These are phyloP conservation scores for Rhingia campestris DNA, from an alignment of 2,888 invertebrate genomes.

Conservation along the genomic window DNA sequence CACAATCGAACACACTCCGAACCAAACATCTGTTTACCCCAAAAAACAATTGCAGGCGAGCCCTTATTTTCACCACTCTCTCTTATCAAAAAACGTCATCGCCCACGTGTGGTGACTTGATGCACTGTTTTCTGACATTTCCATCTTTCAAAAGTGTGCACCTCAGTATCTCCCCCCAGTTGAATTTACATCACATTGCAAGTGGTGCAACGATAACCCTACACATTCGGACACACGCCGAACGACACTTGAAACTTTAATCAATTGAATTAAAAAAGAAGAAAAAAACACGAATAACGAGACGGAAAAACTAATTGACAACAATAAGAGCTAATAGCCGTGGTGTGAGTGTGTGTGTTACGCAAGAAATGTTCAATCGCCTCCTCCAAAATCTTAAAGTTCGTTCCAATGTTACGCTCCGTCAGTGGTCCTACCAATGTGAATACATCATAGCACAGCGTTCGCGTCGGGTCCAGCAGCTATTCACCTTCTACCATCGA, in stretches of 20 bases:
- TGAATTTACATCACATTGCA: slow-evolving; percentile 7
- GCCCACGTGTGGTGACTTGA: slow-evolving; percentile 37
- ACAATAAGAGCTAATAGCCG: slow-evolving; percentile 26
- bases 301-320: slow-evolving; percentile 21
- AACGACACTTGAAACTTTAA: slow-evolving; percentile 36
- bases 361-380: slow-evolving; percentile 77
- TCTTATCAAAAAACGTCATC: slow-evolving; percentile 39
- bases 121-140: slow-evolving; percentile 36
- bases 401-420: slow-evolving; percentile 83
- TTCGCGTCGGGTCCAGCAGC: slow-evolving; percentile 86
- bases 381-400: slow-evolving; percentile 81
- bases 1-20: neutral
- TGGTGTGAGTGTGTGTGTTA: slow-evolving; percentile 50
- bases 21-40: no score
- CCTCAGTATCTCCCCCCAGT: slow-evolving; percentile 1
- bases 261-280: slow-evolving; percentile 46
- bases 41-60: no score
- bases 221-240: neutral
- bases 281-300: slow-evolving; percentile 2
- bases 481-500: slow-evolving; percentile 85
- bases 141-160: slow-evolving; percentile 13
- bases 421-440: slow-evolving; percentile 84
- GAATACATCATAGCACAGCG: slow-evolving; percentile 86
- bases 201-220: slow-evolving; percentile 14
- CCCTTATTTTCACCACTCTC: slow-evolving; percentile 8